Conservation (phyloP, 2,888 invertebrate species). For the Criorhina ranunculi region DNA sequence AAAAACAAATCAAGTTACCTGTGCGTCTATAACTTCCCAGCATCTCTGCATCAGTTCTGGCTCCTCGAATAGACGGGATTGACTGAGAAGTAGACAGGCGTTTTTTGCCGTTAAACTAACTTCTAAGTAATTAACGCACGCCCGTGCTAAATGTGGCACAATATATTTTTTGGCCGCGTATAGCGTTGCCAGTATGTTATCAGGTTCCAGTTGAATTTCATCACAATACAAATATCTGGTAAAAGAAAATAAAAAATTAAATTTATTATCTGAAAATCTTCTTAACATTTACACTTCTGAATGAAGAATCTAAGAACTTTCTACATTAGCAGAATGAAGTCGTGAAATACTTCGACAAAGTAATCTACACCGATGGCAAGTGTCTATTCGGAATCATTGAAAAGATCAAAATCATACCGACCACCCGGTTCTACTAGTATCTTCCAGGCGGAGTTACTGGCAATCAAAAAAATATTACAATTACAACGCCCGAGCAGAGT, state of each 20-base stretch:
- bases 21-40: conserved; percentile 99
- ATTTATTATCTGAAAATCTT: background rate
- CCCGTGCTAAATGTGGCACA: conserved; percentile 96
- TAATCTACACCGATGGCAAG: no score
- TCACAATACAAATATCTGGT: conserved; percentile 97
- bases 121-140: conserved; percentile 97
- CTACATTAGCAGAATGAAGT: no score
- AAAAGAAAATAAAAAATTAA: conserved; percentile 7
- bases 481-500: no score
- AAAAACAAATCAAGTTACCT: conserved; percentile 86
- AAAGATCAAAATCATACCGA: no score
- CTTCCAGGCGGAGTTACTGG: no score
- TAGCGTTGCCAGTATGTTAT: conserved; percentile 96
- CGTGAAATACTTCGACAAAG: no score
- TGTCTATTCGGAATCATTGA: no score
- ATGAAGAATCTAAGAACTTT: no score
- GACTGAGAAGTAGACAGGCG: conserved; percentile 97
- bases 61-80: conserved; percentile 97
- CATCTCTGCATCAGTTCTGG: conserved; percentile 98
- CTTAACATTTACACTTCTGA: background rate
- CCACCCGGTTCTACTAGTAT: no score
- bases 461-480: no score
- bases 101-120: conserved; percentile 98
- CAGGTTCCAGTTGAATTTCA: conserved; percentile 97
- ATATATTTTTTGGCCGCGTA: conserved; percentile 99